phyloP scores from a whole-genome alignment of 2,113 vertebrate genomes.

The Rhineura floridana region DNA sequence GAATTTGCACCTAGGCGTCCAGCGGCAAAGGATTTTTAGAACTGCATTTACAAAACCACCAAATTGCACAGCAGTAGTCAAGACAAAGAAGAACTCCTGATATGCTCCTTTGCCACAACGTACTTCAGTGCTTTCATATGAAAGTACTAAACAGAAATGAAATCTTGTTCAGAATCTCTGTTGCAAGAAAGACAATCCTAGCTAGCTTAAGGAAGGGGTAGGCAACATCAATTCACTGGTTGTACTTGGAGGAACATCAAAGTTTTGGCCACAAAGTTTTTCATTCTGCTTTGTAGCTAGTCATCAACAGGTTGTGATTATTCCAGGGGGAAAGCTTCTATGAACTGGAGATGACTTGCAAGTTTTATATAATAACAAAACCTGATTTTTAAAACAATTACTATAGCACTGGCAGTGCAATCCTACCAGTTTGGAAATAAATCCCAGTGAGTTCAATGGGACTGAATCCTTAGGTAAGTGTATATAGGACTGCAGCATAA shows the following conservation, averaged over 20 bases:
- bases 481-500: too few species aligned
- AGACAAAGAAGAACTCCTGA: neutral
- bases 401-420: too few species aligned
- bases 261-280: neutral
- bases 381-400: too few species aligned
- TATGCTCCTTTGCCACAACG: neutral
- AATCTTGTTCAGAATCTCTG: neutral
- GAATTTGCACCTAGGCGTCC: rapidly evolving
- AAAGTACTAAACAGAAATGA: neutral
- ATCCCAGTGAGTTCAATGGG: too few species aligned
- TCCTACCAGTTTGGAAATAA: too few species aligned
- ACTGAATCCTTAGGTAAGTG: too few species aligned
- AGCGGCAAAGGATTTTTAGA: neutral
- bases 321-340: neutral
- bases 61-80: neutral
- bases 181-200: neutral
- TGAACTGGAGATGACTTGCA: neutral
- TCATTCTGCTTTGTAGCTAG: neutral
- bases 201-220: neutral
- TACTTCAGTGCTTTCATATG: neutral
- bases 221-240: too few species aligned
- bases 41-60: too few species aligned
- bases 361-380: neutral
- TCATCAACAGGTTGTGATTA: neutral
- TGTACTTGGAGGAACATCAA: too few species aligned